Evolutionary conservation across 2,113 vertebrate genomes (phyloP).

Genomic region (Hippocampus comes): DNA sequence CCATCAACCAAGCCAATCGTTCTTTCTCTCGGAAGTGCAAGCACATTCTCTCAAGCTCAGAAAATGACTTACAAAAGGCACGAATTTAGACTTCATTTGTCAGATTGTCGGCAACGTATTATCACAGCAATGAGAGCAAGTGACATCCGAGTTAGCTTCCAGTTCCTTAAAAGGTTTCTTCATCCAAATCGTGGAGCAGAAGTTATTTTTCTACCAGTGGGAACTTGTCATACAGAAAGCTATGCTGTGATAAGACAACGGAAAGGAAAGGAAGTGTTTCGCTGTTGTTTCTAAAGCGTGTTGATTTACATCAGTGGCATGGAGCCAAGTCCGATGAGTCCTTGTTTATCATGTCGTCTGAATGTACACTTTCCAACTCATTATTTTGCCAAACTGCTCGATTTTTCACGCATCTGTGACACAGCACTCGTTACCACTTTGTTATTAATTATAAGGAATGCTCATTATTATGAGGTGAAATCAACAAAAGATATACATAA

Average conservation of each 20-base stretch:
- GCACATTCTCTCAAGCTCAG: conserved; percentile 72
- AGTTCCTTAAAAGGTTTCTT: no score
- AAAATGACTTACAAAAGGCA: conserved; percentile 67
- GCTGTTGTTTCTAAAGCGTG: neutral
- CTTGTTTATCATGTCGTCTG: neutral
- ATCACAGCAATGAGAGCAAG: conserved; percentile 26
- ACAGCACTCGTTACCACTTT: no score
- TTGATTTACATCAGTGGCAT: neutral
- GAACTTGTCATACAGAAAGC: neutral
- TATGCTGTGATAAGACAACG: neutral
- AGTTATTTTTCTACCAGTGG: neutral
- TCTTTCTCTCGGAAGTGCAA: conserved; percentile 39
- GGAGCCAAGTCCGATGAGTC: neutral
- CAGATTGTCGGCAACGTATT: conserved; percentile 28
- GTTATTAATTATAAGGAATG: no score
- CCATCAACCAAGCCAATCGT: conserved; percentile 24
- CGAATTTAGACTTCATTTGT: conserved; percentile 56
- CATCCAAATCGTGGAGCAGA: no score
- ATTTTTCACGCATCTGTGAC: no score
- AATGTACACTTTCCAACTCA: neutral
- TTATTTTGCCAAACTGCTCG: no score
- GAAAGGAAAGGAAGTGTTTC: neutral
- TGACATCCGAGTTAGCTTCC: conserved; percentile 19
- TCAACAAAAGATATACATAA: no score
- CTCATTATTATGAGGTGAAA: no score